A percentile compares a stretch with the other conserved stretches of the same genome.
Conservation (phyloP, 2,888 invertebrate species). For the Mythimna impura region DNA sequence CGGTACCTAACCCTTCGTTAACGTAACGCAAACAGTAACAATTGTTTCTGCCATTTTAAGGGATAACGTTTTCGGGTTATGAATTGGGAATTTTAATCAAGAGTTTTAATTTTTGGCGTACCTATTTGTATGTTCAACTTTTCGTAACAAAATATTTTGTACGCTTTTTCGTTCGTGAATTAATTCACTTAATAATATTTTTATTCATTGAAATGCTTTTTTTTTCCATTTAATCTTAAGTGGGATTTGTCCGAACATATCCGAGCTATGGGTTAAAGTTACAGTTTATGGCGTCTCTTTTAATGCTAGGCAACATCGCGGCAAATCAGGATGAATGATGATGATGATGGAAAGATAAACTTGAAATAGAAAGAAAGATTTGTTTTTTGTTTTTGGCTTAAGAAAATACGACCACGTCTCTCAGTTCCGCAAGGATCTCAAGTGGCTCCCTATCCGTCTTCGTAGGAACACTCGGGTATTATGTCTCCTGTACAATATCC, state of each 20-base stretch:
- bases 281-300: too few relatives aligned
- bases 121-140: not conserved
- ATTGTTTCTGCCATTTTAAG: conserved; percentile 47
- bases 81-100: conserved; percentile 59
- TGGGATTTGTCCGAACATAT: not conserved
- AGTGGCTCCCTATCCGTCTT: too few relatives aligned
- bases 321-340: not conserved
- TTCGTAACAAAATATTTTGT: not conserved
- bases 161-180: not conserved
- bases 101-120: conserved; percentile 16
- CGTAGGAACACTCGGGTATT: too few relatives aligned
- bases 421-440: too few relatives aligned
- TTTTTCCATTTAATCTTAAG: too few relatives aligned
- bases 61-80: conserved; percentile 51
- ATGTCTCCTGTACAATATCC: too few relatives aligned
- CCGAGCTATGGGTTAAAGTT: too few relatives aligned
- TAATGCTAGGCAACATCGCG: too few relatives aligned
- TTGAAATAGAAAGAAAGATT: too few relatives aligned
- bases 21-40: conserved; percentile 59
- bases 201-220: not conserved
- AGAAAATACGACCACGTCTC: too few relatives aligned
- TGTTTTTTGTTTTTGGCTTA: too few relatives aligned
- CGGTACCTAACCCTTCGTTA: conserved; percentile 51
- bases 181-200: conserved; percentile 1
- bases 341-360: too few relatives aligned